These are phyloP conservation scores for Carcharodon carcharias DNA, from an alignment of 2,797 vertebrate species.

Conservation along the genomic window DNA sequence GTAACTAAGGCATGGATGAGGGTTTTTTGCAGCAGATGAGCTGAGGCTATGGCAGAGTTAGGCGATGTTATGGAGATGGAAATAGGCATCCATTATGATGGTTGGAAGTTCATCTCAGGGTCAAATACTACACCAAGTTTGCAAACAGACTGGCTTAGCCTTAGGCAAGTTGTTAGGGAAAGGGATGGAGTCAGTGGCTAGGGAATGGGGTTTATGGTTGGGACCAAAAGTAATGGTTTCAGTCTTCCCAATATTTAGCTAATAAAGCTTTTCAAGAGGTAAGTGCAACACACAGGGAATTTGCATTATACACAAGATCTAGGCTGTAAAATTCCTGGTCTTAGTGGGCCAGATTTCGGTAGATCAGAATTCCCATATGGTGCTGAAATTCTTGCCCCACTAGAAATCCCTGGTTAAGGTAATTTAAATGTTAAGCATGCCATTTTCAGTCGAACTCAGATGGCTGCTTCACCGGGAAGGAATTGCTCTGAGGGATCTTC, in stretches of 20 bases:
- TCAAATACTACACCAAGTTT: background rate
- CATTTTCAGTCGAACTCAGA: background rate
- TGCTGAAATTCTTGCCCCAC: background rate
- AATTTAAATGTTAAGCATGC: background rate
- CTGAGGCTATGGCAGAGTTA: background rate
- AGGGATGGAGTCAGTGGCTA: background rate
- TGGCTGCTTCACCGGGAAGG: background rate
- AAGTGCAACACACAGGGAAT: background rate
- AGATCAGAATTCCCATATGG: background rate
- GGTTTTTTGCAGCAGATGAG: background rate
- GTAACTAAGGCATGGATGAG: background rate
- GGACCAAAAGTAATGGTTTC: background rate
- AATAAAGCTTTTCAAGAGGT: background rate
- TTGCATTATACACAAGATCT: background rate
- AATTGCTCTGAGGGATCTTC: background rate
- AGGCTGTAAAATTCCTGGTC: background rate
- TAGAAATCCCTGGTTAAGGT: background rate
- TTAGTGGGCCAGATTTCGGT: background rate
- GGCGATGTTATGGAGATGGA: background rate
- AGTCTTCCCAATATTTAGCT: background rate
- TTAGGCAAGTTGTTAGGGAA: background rate
- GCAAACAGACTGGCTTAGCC: too few relatives aligned
- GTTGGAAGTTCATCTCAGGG: background rate
- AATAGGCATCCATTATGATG: background rate
- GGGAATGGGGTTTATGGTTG: background rate